Base-by-base conservation (phyloP, 2,113 vertebrate genomes). In the Prinia subflava region DNA sequence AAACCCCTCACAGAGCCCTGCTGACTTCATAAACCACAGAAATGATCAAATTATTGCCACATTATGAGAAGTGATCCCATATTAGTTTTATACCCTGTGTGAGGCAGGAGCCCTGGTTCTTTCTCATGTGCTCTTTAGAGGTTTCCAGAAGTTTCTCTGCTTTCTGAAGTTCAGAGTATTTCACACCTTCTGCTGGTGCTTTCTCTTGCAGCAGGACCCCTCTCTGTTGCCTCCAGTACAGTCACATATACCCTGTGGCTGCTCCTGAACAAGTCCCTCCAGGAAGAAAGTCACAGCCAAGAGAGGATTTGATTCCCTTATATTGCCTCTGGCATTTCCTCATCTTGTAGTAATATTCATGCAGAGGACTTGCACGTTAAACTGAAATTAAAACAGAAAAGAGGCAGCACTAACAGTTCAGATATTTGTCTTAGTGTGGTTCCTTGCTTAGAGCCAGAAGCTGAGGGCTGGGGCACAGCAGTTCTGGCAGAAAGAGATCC, bases 1-100 rank as follows among this genome's bases (percentile, higher is more conserved):
- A 86, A 96, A 92, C 44, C 47, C 27, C 33, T 68, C 73, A 21
- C 71, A 35, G 83, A 83, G 70, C 84, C 62, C 75, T 62, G 41
- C 75, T 68, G 90, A 90, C 79, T 96, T 92, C 83, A 86, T 37
- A 94, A 94, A 95, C 92, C 93, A 89, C 92, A 95, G 57, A 94
- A 93, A 80, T 9, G 2, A 74, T 74, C 8, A 8, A 90, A 93
- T 95, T 93, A 80, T 41, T 94, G 35, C 74, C 46, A 46, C 67
- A 13, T 68, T 75, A 75, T 41, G 44, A 67, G 82, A 88, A 86
- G 64, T 15, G 52, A 80, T 90, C 76, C 68, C 56, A 63, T 87
- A 82, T 60, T 80, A 62, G 16, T 70, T 92, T 75, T 49, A 63
- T 35, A 50, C 15, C 10, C 22, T 68, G 0, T 64, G 9, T 4